Evolutionary conservation across 2,797 vertebrate species (phyloP), one percentile per base, ranked within the genome.

Genomic region (Chelidonichthys spinosus): DNA sequence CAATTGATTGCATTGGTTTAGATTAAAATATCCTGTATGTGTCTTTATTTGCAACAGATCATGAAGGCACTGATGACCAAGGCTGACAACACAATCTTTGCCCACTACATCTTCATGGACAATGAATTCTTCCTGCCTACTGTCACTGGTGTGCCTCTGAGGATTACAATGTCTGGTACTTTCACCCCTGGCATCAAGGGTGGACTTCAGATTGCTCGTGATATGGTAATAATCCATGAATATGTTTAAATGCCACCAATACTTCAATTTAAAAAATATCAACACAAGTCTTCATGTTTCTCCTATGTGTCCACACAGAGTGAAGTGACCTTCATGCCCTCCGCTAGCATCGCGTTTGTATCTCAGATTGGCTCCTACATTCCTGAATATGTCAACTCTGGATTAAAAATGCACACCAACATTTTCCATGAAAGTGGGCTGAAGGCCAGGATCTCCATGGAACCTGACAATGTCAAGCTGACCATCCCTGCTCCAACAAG

Each of bases 91-190:
- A 93, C 97, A 83, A 82, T 99, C 13, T 98, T 97, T 89, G 92
- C 96, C 74, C 97, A 99, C 87, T 99, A 99, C 89, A 94, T 99
- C 84, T 99, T 99, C 86, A 96, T 98, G 97, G 97, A 99, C 87
- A 98, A 96, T 66, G 94, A 96, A 81, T 97, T 99, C 87, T 96
- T 96, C 84, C 92, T 99, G 65, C 97, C 98, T 18, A 98, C 97
- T 6, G 92, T 94, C 69, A 94, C 94, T 59, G 98, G 98, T 67
- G 85, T 99, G 35, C 98, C 96, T 43, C 92, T 99, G 72, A 97
- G 95, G 77, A 89, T 99, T 76, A 93, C 95, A 36, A 83, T 96
- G 18, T 96, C 96, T 83, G 98, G 97, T 88, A 92, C 97, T 78
- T 90, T 95, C 44, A 86, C 96, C n/a, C 96, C 97, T 2, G 97